A percentile compares a stretch with the other conserved stretches of the same genome.
Conservation (phyloP, 35 echinoderm and acorn worm genomes). For the Eucidaris tribuloides region DNA sequence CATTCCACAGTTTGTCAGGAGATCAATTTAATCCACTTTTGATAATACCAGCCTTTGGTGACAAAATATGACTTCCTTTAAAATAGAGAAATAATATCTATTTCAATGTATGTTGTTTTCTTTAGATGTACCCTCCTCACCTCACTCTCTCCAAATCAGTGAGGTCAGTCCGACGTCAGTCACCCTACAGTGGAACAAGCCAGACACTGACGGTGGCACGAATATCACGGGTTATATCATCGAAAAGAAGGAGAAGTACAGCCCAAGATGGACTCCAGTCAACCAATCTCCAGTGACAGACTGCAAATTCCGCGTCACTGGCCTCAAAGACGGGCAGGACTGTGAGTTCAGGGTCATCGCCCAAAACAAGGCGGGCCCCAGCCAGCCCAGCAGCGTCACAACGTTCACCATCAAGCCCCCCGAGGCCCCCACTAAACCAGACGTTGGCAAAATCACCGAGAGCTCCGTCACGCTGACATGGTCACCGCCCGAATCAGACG, state of each 20-base stretch:
- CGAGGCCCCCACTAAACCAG: conserved; percentile 58
- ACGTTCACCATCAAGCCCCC: conserved; percentile 53
- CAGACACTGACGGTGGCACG: conserved; percentile 68
- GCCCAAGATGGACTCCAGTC: conserved; percentile 53
- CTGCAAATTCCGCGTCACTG: conserved; percentile 42
- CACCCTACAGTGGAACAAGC: conserved; percentile 80
- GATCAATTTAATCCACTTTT: too few relatives aligned
- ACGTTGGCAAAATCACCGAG: conserved; percentile 46
- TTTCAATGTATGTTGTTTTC: too few relatives aligned
- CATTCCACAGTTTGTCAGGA: too few relatives aligned
- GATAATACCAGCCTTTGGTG: too few relatives aligned
- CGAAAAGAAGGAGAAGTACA: conserved; percentile 84
- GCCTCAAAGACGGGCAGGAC: conserved; percentile 65
- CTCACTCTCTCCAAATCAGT: conserved; percentile 39
- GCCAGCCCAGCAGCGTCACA: conserved; percentile 44
- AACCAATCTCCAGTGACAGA: conserved; percentile 31
- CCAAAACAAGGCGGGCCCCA: conserved; percentile 77
- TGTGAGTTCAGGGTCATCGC: conserved; percentile 89
- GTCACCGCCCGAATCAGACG: conserved; percentile 73
- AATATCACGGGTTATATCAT: conserved; percentile 83
- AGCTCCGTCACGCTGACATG: conserved; percentile 67
- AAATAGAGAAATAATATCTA: too few relatives aligned
- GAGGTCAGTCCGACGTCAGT: conserved; percentile 52
- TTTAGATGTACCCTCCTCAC: conserved; percentile 56
- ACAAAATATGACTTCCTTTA: too few relatives aligned